Conservation (phyloP, 2,113 vertebrate genomes). For the Sander vitreus region DNA sequence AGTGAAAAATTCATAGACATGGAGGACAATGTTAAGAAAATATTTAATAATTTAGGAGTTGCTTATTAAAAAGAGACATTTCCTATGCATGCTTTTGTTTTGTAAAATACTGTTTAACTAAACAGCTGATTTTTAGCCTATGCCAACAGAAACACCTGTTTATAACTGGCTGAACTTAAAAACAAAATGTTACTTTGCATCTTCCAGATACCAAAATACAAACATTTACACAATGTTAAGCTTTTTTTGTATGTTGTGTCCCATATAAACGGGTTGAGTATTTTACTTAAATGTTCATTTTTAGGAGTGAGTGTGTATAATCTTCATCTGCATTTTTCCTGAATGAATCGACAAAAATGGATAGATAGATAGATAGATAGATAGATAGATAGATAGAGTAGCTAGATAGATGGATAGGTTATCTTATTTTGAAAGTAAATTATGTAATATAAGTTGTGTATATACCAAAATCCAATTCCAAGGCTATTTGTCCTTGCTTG, state of each 20-base stretch:
- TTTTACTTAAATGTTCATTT: neutral
- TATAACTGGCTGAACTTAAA: neutral
- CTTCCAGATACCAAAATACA: too few relatives aligned
- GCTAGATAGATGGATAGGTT: neutral
- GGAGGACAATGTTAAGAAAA: neutral
- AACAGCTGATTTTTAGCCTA: neutral
- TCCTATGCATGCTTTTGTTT: neutral
- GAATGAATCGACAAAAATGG: neutral
- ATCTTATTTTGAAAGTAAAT: neutral
- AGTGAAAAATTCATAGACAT: too few relatives aligned
- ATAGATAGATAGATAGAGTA: neutral
- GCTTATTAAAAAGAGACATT: neutral
- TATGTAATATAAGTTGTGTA: neutral
- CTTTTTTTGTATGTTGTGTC: neutral
- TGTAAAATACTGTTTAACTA: neutral
- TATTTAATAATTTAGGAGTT: neutral
- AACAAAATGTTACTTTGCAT: neutral
- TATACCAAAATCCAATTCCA: neutral
- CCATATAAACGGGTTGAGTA: neutral
- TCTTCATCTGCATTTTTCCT: neutral
- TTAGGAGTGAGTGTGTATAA: neutral
- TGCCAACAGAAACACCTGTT: neutral
- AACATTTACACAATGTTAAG: neutral
- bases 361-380: neutral
- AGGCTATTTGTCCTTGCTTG: neutral